Evolutionary conservation across 2,888 invertebrate species (phyloP).

Genomic region (Galerucella calmariensis): DNA sequence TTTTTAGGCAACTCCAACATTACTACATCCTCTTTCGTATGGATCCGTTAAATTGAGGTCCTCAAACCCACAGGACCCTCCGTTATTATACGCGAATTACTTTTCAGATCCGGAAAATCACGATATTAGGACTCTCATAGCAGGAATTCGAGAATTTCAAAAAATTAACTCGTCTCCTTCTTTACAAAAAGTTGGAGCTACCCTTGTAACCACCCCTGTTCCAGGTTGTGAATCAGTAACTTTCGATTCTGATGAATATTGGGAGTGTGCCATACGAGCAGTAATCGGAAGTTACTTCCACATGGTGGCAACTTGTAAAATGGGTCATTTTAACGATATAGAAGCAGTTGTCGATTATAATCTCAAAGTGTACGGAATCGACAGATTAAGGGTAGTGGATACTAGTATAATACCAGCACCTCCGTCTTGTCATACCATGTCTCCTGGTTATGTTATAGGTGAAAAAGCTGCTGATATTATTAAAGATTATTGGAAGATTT

Average conservation of each 20-base stretch:
- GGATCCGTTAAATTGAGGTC: constrained; percentile 75
- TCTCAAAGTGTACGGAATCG: constrained; percentile 66
- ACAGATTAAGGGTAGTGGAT: constrained; percentile 67
- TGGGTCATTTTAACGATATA: constrained; percentile 67
- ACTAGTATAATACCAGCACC: constrained; percentile 69
- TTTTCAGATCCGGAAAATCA: constrained; percentile 73
- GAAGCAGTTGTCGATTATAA: constrained; percentile 69
- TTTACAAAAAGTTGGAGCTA: constrained; percentile 60
- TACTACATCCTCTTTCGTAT: constrained; percentile 77
- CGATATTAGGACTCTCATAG: constrained; percentile 59
- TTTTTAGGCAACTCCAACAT: constrained; percentile 71
- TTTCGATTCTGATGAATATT: constrained; percentile 66
- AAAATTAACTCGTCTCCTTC: constrained; percentile 65
- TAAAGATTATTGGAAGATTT: constrained; percentile 53
- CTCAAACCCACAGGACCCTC: constrained; percentile 76
- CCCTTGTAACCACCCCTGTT: constrained; percentile 48
- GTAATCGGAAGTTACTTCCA: constrained; percentile 66
- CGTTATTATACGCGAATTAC: constrained; percentile 83
- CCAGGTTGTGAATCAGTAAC: constrained; percentile 63
- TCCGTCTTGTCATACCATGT: constrained; percentile 67
- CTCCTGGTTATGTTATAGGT: constrained; percentile 68
- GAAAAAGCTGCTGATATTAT: constrained; percentile 69
- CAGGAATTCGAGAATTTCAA: constrained; percentile 66
- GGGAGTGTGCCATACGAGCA: constrained; percentile 67
- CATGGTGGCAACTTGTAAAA: constrained; percentile 68